Conservation (phyloP, 2,888 invertebrate genomes). For the Heliconius sara region DNA sequence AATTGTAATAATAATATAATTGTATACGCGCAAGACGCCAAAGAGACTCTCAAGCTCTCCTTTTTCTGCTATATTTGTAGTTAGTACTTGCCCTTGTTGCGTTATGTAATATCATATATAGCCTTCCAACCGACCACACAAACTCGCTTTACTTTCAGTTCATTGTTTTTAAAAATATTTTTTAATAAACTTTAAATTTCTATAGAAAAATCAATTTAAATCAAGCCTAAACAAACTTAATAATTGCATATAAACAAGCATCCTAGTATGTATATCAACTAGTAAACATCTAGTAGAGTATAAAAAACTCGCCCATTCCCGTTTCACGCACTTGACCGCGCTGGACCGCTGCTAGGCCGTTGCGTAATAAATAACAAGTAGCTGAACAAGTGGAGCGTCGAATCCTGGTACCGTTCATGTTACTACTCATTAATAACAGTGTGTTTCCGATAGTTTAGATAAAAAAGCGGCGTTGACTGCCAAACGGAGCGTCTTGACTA, state of each 20-base stretch:
- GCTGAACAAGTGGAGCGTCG: constrained; percentile 39
- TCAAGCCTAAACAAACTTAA: background rate
- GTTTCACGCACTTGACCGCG: constrained; percentile 41
- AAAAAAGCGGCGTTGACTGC: background rate
- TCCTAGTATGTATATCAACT: constrained; percentile 5
- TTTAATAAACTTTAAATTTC: too few relatives aligned
- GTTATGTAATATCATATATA: too few relatives aligned
- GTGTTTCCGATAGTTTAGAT: background rate
- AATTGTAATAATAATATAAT: too few relatives aligned
- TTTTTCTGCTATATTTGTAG: too few relatives aligned
- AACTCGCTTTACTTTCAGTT: too few relatives aligned
- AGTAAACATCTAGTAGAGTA: constrained; percentile 10
- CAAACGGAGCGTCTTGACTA: background rate
- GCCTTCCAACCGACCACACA: too few relatives aligned
- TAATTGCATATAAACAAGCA: background rate
- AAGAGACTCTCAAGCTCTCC: too few relatives aligned
- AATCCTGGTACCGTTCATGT: constrained; percentile 42
- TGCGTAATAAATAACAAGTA: constrained; percentile 45
- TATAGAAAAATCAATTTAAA: too few relatives aligned
- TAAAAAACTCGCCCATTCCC: constrained; percentile 32
- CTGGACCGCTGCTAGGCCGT: constrained; percentile 40
- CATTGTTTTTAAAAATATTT: too few relatives aligned
- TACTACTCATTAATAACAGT: constrained; percentile 25
- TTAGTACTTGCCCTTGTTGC: too few relatives aligned
- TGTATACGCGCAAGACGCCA: too few relatives aligned